phyloP scores from a whole-genome alignment of 2,797 vertebrate genomes.

The Simalia tracyae region DNA sequence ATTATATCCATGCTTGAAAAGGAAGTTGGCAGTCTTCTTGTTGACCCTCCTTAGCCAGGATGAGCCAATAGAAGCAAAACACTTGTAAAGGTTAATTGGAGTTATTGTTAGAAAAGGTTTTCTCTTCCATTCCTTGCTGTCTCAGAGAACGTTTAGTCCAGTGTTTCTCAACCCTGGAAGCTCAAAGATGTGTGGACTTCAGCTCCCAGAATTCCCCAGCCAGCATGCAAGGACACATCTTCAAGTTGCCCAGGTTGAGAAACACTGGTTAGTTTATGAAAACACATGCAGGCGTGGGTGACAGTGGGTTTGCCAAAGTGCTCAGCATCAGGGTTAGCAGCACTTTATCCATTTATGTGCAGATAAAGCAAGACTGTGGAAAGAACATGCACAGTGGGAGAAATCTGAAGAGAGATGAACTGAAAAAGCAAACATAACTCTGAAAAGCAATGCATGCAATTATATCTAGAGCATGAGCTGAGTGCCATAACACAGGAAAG shows the following conservation, averaged over 20 bases:
- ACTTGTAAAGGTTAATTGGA: constrained; percentile 25
- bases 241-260: too few relatives aligned
- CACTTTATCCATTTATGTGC: not conserved
- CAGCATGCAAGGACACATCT: too few relatives aligned
- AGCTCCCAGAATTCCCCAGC: too few relatives aligned
- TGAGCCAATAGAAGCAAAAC: constrained; percentile 1
- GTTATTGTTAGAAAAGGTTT: constrained; percentile 17
- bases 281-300: not conserved
- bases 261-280: not conserved
- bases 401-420: not conserved
- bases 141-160: not conserved
- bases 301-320: not conserved
- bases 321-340: not conserved
- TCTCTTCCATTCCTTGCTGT: not conserved
- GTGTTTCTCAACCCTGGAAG: too few relatives aligned
- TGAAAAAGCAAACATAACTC: not conserved
- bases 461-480: not conserved
- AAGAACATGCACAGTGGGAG: not conserved
- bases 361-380: not conserved
- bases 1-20: not conserved
- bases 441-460: not conserved
- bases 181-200: too few relatives aligned
- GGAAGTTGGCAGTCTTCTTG: constrained; percentile 1
- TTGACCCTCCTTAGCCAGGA: not conserved
- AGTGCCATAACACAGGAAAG: too few relatives aligned